Conservation (phyloP, 2,888 invertebrate species). For the Globia sparganii region DNA sequence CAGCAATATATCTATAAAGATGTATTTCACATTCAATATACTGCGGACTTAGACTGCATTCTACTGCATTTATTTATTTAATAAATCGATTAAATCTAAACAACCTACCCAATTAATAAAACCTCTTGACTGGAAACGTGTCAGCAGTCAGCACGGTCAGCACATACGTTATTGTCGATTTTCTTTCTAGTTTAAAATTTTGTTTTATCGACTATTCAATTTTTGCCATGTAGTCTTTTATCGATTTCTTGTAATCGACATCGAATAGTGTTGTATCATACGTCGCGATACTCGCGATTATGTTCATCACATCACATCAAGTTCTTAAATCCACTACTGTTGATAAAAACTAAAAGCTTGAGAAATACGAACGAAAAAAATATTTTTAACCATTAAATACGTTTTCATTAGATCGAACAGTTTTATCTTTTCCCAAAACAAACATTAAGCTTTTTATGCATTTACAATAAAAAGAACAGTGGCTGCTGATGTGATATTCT, state of each 20-base stretch:
- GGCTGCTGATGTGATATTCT: slow-evolving; percentile 88
- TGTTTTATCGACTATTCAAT: background rate
- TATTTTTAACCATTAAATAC: slow-evolving; percentile 24
- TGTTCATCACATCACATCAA: slow-evolving; percentile 36
- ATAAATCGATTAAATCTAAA: background rate
- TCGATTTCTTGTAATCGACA: background rate
- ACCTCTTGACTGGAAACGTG: background rate
- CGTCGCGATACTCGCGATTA: background rate
- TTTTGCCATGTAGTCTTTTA: background rate
- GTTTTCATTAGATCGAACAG: slow-evolving; percentile 30
- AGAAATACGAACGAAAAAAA: slow-evolving; percentile 40
- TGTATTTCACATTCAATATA: background rate
- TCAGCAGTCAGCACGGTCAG: no score
- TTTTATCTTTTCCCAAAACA: slow-evolving; percentile 30
- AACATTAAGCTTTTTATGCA: slow-evolving; percentile 47
- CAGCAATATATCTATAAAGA: background rate
- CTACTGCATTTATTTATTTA: no score
- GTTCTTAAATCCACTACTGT: slow-evolving; percentile 51
- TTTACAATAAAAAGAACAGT: slow-evolving; percentile 70
- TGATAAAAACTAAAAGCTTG: slow-evolving; percentile 40
- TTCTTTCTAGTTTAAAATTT: background rate
- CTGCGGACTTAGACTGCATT: background rate
- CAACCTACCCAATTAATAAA: background rate
- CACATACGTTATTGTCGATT: fast-evolving
- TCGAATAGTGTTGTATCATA: slow-evolving; percentile 35